phyloP scores from a whole-genome alignment of 1,140 invertebrate species.

The Wiebesia pumilae region DNA sequence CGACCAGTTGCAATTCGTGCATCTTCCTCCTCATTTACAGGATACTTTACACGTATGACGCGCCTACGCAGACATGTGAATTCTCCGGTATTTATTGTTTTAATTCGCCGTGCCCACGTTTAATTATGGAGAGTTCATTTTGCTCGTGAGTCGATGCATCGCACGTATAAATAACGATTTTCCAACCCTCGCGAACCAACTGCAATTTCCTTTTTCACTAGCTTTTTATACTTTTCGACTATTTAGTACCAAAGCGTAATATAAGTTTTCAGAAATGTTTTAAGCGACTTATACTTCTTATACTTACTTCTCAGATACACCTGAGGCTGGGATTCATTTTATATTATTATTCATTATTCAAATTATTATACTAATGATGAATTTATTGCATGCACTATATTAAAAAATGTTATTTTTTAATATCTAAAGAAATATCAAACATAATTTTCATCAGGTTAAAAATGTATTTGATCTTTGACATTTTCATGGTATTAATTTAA shows the following conservation, averaged over 20 bases:
- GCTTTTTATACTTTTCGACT: not conserved
- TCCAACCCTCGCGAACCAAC: not conserved
- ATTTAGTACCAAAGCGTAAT: not conserved
- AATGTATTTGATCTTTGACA: too few relatives aligned
- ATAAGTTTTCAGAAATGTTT: conserved; percentile 30
- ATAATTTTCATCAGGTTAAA: too few relatives aligned
- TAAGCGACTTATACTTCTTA: conserved; percentile 4
- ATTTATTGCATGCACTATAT: not conserved
- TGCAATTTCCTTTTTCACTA: not conserved
- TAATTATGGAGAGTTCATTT: conserved; percentile 55
- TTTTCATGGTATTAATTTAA: too few relatives aligned
- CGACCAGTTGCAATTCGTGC: not conserved
- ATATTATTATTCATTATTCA: too few relatives aligned
- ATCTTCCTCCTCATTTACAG: not conserved
- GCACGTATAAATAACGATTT: conserved; percentile 14
- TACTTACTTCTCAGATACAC: too few relatives aligned
- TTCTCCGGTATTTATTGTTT: conserved; percentile 48
- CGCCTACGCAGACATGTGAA: too few relatives aligned
- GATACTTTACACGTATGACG: not conserved
- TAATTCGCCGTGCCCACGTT: conserved; percentile 49
- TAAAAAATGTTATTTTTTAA: too few relatives aligned
- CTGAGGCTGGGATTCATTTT: too few relatives aligned
- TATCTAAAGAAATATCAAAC: too few relatives aligned
- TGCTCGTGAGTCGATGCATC: not conserved
- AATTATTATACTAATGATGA: not conserved